These are phyloP conservation scores for Merops nubicus DNA, from an alignment of 2,113 vertebrate species.

Conservation along the genomic window DNA sequence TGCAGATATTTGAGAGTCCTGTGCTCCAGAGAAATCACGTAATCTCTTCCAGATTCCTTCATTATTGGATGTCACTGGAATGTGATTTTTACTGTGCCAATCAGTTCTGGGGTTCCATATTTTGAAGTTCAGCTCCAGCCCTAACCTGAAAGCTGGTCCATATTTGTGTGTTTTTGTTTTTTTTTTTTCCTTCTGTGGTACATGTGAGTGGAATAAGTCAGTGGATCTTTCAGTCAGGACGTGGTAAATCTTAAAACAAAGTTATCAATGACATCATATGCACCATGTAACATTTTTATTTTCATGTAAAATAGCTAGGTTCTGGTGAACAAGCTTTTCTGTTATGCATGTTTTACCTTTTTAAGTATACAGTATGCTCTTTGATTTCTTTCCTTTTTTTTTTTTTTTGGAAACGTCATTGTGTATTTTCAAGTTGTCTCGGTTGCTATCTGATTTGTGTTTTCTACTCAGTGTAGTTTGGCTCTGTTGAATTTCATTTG, in stretches of 20 bases:
- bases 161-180: too few relatives aligned
- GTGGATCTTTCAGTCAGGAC: neutral
- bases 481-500: neutral
- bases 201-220: neutral
- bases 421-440: neutral
- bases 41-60: neutral
- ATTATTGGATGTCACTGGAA: neutral
- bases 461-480: neutral
- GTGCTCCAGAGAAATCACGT: neutral
- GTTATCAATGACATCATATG: rapidly evolving
- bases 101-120: neutral
- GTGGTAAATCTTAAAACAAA: neutral
- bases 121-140: neutral
- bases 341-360: neutral
- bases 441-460: neutral
- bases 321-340: neutral
- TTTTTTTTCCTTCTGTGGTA: neutral
- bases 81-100: neutral
- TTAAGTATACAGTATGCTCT: neutral
- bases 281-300: neutral
- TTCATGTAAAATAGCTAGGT: neutral
- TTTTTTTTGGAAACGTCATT: neutral
- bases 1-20: neutral
- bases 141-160: rapidly evolving
- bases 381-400: neutral